Percentiles rank a stretch among this genome's conserved stretches.
phyloP scores from a whole-genome alignment of 2,113 vertebrate genomes.

The Talpa occidentalis region DNA sequence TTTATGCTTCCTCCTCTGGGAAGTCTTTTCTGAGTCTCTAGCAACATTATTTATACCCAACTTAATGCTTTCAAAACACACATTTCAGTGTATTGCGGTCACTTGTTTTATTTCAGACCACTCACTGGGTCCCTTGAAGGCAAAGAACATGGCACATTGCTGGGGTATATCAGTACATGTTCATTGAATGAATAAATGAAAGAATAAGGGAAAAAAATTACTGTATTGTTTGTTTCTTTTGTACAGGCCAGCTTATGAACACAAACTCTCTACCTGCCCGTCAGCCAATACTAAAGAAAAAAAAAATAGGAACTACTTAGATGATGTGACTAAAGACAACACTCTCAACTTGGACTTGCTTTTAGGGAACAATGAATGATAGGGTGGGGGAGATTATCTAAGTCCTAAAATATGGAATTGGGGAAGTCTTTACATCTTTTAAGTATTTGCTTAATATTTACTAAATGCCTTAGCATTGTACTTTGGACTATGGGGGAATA shows the following conservation, averaged over 20 bases:
- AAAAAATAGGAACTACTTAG: neutral
- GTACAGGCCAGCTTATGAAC: neutral
- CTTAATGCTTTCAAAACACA: neutral
- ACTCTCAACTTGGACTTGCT: neutral
- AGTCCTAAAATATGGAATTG: neutral
- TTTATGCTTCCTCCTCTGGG: neutral
- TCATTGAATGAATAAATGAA: neutral
- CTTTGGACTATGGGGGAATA: neutral
- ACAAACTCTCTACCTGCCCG: neutral
- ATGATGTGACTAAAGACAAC: neutral
- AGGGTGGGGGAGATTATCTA: neutral
- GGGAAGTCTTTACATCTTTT: neutral
- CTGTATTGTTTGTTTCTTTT: neutral
- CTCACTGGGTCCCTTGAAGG: neutral
- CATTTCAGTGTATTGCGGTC: neutral
- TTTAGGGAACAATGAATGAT: neutral
- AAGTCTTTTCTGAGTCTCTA: neutral
- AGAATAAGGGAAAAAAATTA: neutral
- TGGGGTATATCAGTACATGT: neutral
- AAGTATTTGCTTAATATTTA: constrained; percentile 40
- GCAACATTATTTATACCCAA: neutral
- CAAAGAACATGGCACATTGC: neutral
- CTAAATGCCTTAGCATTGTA: neutral
- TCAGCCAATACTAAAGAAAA: neutral
- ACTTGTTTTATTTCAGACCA: constrained; percentile 2